Evolutionary conservation across 2,113 vertebrate species (phyloP).

Genomic region (Carassius gibelio): DNA sequence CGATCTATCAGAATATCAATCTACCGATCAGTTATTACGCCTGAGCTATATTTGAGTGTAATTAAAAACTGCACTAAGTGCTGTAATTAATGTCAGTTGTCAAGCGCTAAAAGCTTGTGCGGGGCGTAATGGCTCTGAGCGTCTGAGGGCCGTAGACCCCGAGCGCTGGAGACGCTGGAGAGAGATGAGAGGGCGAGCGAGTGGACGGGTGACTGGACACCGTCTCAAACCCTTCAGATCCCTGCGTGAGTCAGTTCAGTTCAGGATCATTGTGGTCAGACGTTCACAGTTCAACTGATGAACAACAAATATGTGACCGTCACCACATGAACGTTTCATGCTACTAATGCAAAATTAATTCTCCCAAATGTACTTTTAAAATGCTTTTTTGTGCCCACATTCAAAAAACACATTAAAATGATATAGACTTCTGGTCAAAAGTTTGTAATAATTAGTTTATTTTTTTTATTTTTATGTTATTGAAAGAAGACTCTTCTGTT

Average conservation of each 20-base stretch:
- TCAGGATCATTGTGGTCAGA: neutral
- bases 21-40: conserved; percentile 76
- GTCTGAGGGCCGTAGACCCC: conserved; percentile 60
- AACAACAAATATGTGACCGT: neutral
- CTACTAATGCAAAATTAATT: no score
- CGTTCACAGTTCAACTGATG: neutral
- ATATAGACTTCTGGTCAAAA: no score
- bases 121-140: conserved; percentile 66
- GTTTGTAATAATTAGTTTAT: no score
- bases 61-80: conserved; percentile 75
- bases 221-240: neutral
- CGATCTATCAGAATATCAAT: conserved; percentile 75
- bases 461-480: no score
- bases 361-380: no score
- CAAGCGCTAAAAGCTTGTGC: conserved; percentile 65
- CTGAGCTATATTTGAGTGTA: conserved; percentile 73
- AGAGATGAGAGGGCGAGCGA: conserved; percentile 52
- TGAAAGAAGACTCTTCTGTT: no score
- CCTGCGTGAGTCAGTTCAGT: neutral
- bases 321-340: neutral
- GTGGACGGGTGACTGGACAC: conserved; percentile 30
- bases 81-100: conserved; percentile 80
- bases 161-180: conserved; percentile 58
- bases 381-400: no score
- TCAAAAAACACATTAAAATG: no score